phyloP scores from a whole-genome alignment of 1,140 invertebrate species.

The Phenacoccus solenopsis region DNA sequence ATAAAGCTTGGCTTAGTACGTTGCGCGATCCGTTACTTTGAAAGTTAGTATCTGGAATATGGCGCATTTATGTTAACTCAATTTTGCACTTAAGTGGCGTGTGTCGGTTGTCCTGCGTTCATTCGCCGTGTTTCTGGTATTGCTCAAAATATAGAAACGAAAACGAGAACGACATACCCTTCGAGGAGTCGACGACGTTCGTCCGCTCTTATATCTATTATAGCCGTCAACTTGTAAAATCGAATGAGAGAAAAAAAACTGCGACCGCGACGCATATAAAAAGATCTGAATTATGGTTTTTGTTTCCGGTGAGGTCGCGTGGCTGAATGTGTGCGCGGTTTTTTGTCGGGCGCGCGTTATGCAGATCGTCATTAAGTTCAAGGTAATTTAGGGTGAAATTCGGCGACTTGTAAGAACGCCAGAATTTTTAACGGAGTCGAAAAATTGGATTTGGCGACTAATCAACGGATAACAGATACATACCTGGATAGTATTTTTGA shows the following conservation, averaged over 20 bases:
- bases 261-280: too few species aligned
- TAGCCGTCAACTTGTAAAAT: background rate
- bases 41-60: background rate
- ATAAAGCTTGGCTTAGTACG: too few species aligned
- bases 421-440: background rate
- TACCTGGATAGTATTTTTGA: conserved; percentile 91
- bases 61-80: conserved; percentile 22
- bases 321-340: background rate
- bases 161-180: background rate
- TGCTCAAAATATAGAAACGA: background rate
- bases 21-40: background rate
- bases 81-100: conserved; percentile 24
- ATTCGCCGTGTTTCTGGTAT: background rate
- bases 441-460: background rate
- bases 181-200: background rate
- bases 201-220: background rate
- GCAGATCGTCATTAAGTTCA: too few species aligned
- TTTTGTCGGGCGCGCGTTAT: too few species aligned
- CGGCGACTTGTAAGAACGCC: background rate
- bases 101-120: conserved; percentile 14
- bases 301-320: background rate
- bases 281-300: background rate
- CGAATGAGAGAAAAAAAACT: background rate
- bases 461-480: conserved; percentile 28
- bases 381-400: background rate